These are phyloP conservation scores for Littorina saxatilis DNA, from an alignment of 1,140 invertebrate genomes.

Conservation along the genomic window DNA sequence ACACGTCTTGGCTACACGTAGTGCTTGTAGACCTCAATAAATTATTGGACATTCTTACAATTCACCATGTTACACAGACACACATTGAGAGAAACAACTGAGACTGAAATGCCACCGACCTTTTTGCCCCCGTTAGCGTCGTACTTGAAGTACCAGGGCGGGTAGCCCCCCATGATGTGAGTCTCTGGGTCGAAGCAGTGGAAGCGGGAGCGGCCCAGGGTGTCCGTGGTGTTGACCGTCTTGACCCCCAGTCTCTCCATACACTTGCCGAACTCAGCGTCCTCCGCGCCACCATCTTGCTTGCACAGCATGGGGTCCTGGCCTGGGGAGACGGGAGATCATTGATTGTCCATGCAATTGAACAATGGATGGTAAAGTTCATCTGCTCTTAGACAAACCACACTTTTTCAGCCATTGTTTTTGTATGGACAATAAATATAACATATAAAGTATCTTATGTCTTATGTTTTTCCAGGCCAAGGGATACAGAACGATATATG, in stretches of 20 bases:
- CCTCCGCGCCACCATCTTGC: slow-evolving; percentile 88
- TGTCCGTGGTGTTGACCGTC: slow-evolving; percentile 91
- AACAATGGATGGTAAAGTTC: no score
- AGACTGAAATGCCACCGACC: slow-evolving; percentile 44
- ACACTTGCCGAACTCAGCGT: slow-evolving; percentile 96
- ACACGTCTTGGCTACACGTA: no score
- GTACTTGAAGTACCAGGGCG: slow-evolving; percentile 62
- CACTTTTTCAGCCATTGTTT: no score
- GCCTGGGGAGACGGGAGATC: neutral
- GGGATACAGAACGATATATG: no score
- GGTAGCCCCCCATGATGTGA: slow-evolving; percentile 73
- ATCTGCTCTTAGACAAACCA: no score
- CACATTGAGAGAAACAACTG: no score
- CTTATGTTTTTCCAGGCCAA: no score
- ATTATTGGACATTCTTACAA: no score
- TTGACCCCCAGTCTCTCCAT: slow-evolving; percentile 89
- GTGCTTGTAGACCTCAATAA: no score
- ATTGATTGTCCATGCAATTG: neutral
- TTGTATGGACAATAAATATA: no score
- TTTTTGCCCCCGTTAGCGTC: slow-evolving; percentile 60
- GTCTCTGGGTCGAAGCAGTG: slow-evolving; percentile 85
- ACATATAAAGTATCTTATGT: no score
- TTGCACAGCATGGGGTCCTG: slow-evolving; percentile 78
- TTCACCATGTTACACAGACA: no score
- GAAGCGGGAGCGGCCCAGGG: slow-evolving; percentile 89